A percentile compares a stretch with the other conserved stretches of the same genome.
phyloP scores from a whole-genome alignment of 2,888 invertebrate species.

The Schizaphis graminum region DNA sequence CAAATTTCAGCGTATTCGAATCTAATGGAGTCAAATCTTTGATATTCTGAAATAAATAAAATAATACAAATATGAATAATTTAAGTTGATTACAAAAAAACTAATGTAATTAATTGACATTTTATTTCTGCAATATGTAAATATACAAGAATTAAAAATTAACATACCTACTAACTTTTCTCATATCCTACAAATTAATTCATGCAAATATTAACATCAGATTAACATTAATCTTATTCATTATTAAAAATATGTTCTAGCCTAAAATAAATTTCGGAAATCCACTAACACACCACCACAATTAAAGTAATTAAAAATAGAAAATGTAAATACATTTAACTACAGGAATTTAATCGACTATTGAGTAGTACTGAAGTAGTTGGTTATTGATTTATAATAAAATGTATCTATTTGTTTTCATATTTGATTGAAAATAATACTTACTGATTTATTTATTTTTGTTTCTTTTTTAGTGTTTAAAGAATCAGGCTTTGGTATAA shows the following conservation, averaged over 20 bases:
- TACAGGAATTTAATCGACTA: neutral
- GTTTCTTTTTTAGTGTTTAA: slow-evolving; percentile 20
- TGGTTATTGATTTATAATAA: neutral
- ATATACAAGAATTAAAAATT: neutral
- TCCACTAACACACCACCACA: neutral
- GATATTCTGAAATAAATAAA: slow-evolving; percentile 22
- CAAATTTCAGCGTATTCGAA: neutral
- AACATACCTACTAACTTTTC: neutral
- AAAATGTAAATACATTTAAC: neutral
- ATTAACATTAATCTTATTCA: neutral
- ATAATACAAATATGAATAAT: neutral
- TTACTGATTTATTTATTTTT: slow-evolving; percentile 17
- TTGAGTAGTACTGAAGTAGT: neutral
- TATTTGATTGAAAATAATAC: neutral
- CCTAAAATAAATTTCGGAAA: no score
- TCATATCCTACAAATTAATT: neutral
- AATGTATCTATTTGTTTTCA: neutral
- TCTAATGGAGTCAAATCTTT: slow-evolving; percentile 22
- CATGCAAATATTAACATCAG: neutral
- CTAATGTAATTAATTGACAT: neutral
- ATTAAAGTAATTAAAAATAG: neutral
- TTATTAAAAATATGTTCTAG: neutral
- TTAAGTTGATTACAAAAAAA: neutral
- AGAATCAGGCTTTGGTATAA: slow-evolving; percentile 28
- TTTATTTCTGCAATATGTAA: neutral